These are phyloP conservation scores for Reticulitermes speratus DNA, from an alignment of 1,140 invertebrate genomes.

Conservation along the genomic window DNA sequence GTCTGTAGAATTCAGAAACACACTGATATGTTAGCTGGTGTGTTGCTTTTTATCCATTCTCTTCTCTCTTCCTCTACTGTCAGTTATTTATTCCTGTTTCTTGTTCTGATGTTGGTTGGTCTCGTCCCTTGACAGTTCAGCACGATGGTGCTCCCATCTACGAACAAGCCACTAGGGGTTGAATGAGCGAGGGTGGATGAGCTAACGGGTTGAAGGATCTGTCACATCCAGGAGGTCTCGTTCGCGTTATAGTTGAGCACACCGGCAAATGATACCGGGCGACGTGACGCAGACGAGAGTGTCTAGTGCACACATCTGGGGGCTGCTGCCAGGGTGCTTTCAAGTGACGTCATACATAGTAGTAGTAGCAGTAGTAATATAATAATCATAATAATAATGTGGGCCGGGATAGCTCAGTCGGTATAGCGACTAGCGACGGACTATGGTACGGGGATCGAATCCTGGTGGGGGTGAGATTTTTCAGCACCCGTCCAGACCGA, in stretches of 20 bases:
- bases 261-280: not conserved
- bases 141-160: not conserved
- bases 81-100: not conserved
- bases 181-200: not conserved
- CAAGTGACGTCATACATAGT: not conserved
- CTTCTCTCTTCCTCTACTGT: not conserved
- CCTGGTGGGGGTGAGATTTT: too few relatives aligned
- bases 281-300: not conserved
- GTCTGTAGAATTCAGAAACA: too few relatives aligned
- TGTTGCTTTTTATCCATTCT: not conserved
- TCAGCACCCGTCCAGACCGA: too few relatives aligned
- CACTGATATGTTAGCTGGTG: too few relatives aligned
- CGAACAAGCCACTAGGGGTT: not conserved
- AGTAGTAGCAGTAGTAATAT: too few relatives aligned
- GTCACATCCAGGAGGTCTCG: not conserved
- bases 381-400: too few relatives aligned
- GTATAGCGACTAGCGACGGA: too few relatives aligned
- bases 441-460: too few relatives aligned
- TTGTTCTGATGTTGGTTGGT: not conserved
- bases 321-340: not conserved
- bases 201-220: constrained; percentile 2
- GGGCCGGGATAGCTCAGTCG: too few relatives aligned
- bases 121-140: not conserved
- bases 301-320: not conserved
- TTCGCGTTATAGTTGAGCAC: not conserved